Base-by-base conservation (phyloP, 2,113 vertebrate species). In the Nansenia antarctica region DNA sequence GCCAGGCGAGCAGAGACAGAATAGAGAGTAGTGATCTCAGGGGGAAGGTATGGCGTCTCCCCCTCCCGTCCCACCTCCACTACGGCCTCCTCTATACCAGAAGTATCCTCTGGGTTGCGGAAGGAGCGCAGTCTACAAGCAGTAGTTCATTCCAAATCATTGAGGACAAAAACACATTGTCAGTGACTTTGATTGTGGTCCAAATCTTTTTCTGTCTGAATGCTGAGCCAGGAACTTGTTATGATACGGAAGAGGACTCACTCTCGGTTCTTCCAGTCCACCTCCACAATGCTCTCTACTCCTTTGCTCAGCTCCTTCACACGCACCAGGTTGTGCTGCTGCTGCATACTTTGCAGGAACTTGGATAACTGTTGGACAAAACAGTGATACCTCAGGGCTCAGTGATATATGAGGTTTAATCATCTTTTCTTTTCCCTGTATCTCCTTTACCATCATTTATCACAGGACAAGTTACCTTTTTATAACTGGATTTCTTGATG, bases 401-500 rank as follows among this genome's bases (percentile, higher is more conserved):
- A 47, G 42, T n/a, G 7, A 54, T 32, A 6, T 5, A 26, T 9
- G 14, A 3, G 26, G 34, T 1, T 11, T 18, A 47, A 47, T 47
- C 14, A 18, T 26, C 14, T 22, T 2, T 49, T 30, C 35, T 26
- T 42, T 6, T 60, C 11, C 15, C n/a, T n/a, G n/a, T n/a, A n/a
- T n/a, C n/a, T n/a, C n/a, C n/a, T n/a, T n/a, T n/a, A n/a, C n/a
- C n/a, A n/a, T n/a, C n/a, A n/a, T n/a, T n/a, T n/a, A n/a, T n/a
- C n/a, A n/a, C n/a, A n/a, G n/a, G 47, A 49, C 3, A 3, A 2
- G 8, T n/a, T 87, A 98, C 98, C 96, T 99, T 99, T 85, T 94
- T 99, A 78, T 97, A 99, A 82, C 96, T 98, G 69, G 98, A 98
- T 83, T 95, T 99, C 92, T 95, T 99, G 62, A 99, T 91, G 70